phyloP scores from a whole-genome alignment of 2,113 vertebrate species.

The Cephalopterus ornatus region DNA sequence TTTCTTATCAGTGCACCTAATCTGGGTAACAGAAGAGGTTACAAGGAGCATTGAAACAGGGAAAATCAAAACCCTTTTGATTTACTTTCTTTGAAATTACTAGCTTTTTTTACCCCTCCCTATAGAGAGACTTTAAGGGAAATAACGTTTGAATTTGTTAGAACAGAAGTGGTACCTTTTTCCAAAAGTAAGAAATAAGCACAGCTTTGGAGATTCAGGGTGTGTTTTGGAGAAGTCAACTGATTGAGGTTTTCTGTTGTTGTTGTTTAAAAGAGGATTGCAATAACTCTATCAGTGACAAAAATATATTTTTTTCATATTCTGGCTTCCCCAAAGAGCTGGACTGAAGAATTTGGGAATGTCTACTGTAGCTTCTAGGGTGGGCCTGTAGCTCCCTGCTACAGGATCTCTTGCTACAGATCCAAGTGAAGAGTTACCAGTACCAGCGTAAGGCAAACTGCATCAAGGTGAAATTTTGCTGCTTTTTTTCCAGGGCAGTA shows the following conservation, averaged over 20 bases:
- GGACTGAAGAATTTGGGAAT: not conserved
- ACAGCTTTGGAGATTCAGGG: constrained; percentile 78
- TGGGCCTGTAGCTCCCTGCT: not conserved
- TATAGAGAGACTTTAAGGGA: constrained; percentile 31
- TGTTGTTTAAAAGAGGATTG: constrained; percentile 23
- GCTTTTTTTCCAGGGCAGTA: constrained; percentile 45
- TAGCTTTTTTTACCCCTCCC: not conserved
- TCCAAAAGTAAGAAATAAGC: constrained; percentile 55
- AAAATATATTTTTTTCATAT: not conserved
- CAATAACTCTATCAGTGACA: not conserved
- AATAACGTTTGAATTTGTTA: constrained; percentile 26
- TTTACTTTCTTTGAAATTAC: constrained; percentile 6
- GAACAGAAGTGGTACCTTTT: constrained; percentile 69
- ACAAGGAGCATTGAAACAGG: not conserved
- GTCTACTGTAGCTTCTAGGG: not conserved
- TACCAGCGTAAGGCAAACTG: constrained; percentile 4
- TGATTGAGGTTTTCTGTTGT: not conserved
- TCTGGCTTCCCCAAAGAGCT: constrained; percentile 15
- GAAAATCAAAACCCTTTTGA: not conserved
- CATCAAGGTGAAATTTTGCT: constrained; percentile 1
- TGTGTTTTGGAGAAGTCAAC: constrained; percentile 41
- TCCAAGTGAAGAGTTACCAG: not conserved
- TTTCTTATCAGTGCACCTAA: not conserved
- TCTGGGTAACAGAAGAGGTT: not conserved
- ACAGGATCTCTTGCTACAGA: not conserved